Evolutionary conservation across 2,113 vertebrate species (phyloP).

Genomic region (Cryptomyrus ogoouensis): DNA sequence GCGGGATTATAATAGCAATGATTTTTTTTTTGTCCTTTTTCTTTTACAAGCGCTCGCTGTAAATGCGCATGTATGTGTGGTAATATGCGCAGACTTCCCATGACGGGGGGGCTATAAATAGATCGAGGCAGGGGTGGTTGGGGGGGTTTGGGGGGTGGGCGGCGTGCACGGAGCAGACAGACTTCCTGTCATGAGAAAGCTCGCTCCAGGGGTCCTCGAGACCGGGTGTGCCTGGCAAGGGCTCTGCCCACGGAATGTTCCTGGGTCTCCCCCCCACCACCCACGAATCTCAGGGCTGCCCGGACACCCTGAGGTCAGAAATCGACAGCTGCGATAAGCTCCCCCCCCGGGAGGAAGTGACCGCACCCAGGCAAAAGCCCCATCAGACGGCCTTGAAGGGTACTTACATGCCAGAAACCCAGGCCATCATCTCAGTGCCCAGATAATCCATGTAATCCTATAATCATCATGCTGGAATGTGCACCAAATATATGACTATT

Average conservation of each 20-base stretch:
- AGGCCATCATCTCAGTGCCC: neutral
- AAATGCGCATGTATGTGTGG: constrained; percentile 17
- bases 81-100: constrained; percentile 45
- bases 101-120: constrained; percentile 53
- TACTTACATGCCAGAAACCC: constrained; percentile 24
- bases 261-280: constrained; percentile 15
- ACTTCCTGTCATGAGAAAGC: constrained; percentile 43
- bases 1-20: neutral
- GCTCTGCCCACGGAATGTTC: constrained; percentile 1
- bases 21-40: neutral
- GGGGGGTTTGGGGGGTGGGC: constrained; percentile 1
- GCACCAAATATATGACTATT: neutral
- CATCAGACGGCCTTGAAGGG: neutral
- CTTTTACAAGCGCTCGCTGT: neutral
- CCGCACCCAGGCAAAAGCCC: neutral
- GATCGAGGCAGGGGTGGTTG: neutral
- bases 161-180: constrained; percentile 30
- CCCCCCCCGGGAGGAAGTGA: constrained; percentile 24
- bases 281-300: constrained; percentile 16
- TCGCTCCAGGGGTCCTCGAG: constrained; percentile 34
- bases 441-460: constrained; percentile 17
- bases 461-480: constrained; percentile 35
- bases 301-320: constrained; percentile 29
- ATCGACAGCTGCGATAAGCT: constrained; percentile 17
- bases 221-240: constrained; percentile 21